Conservation (phyloP, 1,140 invertebrate genomes). For the Procambarus virginalis region DNA sequence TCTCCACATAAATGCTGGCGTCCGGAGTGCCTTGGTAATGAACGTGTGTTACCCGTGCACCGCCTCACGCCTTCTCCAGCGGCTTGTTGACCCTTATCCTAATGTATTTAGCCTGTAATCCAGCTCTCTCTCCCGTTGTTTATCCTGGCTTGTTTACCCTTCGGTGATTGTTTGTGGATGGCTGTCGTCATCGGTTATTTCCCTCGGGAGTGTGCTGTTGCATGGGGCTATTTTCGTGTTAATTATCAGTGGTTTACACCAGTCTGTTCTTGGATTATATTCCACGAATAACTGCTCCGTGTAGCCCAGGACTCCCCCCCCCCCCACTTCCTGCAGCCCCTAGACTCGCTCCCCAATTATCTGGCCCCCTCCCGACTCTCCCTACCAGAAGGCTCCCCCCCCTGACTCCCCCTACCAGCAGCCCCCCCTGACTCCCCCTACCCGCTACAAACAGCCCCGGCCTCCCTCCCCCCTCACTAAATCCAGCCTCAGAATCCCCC, state of each 20-base stretch:
- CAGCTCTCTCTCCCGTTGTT: too few relatives aligned
- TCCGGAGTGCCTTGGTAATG: too few relatives aligned
- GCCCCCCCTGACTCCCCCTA: neutral
- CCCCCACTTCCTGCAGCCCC: too few relatives aligned
- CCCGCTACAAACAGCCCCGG: neutral
- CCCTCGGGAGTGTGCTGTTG: neutral
- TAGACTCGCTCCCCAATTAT: neutral
- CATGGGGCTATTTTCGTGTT: neutral
- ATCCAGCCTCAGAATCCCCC: too few relatives aligned
- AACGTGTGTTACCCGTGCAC: neutral
- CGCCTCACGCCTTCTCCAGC: neutral
- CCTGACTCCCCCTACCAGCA: neutral
- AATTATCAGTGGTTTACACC: neutral
- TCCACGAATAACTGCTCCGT: too few relatives aligned
- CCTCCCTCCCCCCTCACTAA: too few relatives aligned
- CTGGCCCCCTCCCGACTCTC: neutral
- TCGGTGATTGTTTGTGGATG: neutral
- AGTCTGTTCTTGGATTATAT: neutral
- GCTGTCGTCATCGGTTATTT: neutral
- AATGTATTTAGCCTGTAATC: neutral
- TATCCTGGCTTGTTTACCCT: neutral
- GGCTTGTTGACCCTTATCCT: neutral
- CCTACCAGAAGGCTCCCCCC: neutral
- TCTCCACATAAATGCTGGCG: too few relatives aligned
- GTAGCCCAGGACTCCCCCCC: too few relatives aligned